These are phyloP conservation scores for Diogma glabrata DNA, from an alignment of 2,888 invertebrate species.

Conservation along the genomic window DNA sequence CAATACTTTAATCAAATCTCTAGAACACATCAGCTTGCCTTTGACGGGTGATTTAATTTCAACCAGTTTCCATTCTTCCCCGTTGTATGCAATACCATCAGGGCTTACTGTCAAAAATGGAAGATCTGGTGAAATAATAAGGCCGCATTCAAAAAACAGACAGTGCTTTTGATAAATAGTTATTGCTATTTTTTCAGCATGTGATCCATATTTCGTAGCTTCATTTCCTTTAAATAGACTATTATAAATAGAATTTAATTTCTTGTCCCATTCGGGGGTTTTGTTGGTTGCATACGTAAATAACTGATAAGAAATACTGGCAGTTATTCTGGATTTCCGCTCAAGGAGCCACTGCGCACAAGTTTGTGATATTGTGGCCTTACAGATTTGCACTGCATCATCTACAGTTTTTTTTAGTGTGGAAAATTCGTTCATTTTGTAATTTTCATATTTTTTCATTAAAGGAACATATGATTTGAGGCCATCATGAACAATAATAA, in stretches of 20 bases:
- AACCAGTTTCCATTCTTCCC: constrained; percentile 9
- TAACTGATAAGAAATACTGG: neutral
- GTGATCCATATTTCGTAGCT: constrained; percentile 1
- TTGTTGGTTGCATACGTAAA: too few relatives aligned
- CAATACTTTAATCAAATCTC: neutral
- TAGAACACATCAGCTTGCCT: too few relatives aligned
- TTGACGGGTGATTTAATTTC: constrained; percentile 11
- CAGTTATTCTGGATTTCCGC: neutral
- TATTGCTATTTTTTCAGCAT: constrained; percentile 9
- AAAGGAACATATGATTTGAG: too few relatives aligned
- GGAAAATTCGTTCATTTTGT: too few relatives aligned
- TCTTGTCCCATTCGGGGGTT: constrained; percentile 10
- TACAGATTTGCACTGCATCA: constrained; percentile 8
- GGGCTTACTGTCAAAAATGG: constrained; percentile 8
- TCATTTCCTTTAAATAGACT: constrained; percentile 11
- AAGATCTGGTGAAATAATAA: neutral
- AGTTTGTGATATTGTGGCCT: neutral
- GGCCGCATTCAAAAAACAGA: constrained; percentile 6
- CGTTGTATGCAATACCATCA: constrained; percentile 11
- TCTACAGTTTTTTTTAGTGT: constrained; percentile 6
- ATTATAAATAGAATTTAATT: constrained; percentile 1
- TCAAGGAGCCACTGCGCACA: neutral
- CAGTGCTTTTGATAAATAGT: neutral
- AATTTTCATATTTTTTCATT: too few relatives aligned
- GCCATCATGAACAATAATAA: too few relatives aligned